These are phyloP conservation scores for Coremacera marginata DNA, from an alignment of 2,888 invertebrate genomes.

Conservation along the genomic window DNA sequence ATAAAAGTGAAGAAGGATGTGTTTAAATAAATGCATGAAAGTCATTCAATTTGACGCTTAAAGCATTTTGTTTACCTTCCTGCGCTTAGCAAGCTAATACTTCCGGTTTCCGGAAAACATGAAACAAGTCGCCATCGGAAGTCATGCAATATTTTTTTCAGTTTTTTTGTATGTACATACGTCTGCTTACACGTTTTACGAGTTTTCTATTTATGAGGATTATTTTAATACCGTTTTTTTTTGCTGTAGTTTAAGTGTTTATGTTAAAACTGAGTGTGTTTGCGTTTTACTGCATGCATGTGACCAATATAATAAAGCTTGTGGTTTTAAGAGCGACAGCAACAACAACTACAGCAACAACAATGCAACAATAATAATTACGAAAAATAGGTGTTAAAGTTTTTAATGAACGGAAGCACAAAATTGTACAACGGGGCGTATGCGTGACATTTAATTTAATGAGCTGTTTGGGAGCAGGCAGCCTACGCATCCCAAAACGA, in stretches of 20 bases:
- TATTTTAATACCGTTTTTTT: not conserved
- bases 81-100: slow-evolving; percentile 62
- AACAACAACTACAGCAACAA: not conserved
- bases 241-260: not conserved
- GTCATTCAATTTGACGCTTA: slow-evolving; percentile 21
- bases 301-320: not conserved
- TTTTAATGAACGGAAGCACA: slow-evolving; percentile 14
- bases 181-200: too few relatives aligned
- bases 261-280: not conserved
- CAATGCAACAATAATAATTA: not conserved
- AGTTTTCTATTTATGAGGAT: too few relatives aligned
- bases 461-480: not conserved
- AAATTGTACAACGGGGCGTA: not conserved
- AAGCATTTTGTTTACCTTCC: slow-evolving; percentile 45
- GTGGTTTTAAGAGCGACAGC: not conserved
- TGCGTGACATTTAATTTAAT: slow-evolving; percentile 7
- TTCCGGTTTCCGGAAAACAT: slow-evolving; percentile 61
- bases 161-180: too few relatives aligned
- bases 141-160: slow-evolving; percentile 51
- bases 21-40: slow-evolving; percentile 8
- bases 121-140: slow-evolving; percentile 64
- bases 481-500: too few relatives aligned
- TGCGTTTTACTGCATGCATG: too few relatives aligned
- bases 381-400: slow-evolving; percentile 12
- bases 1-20: not conserved